Evolutionary conservation across 2,113 vertebrate genomes (phyloP).

Genomic region (Hylia prasina): DNA sequence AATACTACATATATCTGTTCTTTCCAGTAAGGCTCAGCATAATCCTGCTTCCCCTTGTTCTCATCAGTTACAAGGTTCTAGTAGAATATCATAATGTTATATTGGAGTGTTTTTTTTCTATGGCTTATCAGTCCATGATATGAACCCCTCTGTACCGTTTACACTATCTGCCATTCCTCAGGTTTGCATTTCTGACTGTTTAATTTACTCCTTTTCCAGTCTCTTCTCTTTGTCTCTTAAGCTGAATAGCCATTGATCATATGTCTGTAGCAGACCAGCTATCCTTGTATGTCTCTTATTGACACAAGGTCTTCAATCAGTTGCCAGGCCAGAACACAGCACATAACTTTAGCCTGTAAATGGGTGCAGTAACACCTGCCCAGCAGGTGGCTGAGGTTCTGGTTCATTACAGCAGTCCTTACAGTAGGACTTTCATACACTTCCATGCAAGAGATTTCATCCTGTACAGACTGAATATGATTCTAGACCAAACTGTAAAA

Average conservation of each 20-base stretch:
- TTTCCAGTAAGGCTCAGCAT: background rate
- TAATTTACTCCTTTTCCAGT: background rate
- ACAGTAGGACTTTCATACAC: background rate
- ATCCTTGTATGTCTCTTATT: background rate
- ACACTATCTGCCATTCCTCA: background rate
- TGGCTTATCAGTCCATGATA: background rate
- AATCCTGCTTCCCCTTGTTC: background rate
- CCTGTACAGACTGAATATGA: background rate
- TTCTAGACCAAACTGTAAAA: background rate
- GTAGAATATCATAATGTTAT: fast-evolving
- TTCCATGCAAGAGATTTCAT: background rate
- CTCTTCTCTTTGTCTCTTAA: background rate
- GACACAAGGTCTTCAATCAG: background rate
- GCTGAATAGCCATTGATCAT: background rate
- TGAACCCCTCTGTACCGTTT: background rate
- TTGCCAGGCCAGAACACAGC: background rate
- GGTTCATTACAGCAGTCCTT: background rate
- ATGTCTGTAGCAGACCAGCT: background rate
- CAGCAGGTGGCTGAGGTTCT: background rate
- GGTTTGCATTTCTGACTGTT: background rate
- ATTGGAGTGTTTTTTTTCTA: background rate
- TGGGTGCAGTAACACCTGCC: background rate
- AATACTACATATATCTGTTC: background rate
- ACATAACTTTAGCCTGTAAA: background rate
- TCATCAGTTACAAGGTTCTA: background rate